A percentile compares a stretch with the other conserved stretches of the same genome.
These are phyloP conservation scores for Staurois parvus DNA, from an alignment of 2,797 vertebrate species.

Conservation along the genomic window DNA sequence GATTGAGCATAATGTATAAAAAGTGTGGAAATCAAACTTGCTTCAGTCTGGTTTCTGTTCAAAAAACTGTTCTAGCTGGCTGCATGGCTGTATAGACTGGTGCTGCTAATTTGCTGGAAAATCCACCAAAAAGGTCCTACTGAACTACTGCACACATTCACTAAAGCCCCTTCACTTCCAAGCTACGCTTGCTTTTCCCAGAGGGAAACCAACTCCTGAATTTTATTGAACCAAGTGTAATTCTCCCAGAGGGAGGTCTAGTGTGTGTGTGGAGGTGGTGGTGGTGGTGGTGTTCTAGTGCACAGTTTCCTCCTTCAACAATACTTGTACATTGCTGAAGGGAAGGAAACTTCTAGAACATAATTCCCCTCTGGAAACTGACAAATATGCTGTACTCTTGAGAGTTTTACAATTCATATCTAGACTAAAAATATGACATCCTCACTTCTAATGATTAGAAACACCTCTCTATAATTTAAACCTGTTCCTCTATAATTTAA, in stretches of 20 bases:
- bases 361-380: not conserved
- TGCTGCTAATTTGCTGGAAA: too few species aligned
- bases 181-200: not conserved
- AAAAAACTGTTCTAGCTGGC: too few species aligned
- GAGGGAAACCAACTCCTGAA: not conserved
- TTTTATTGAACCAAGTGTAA: constrained; percentile 13
- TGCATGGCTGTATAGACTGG: too few species aligned
- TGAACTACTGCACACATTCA: not conserved
- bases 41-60: too few species aligned
- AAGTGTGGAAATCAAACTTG: too few species aligned
- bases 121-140: too few species aligned
- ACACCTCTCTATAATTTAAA: not conserved
- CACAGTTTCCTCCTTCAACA: not conserved
- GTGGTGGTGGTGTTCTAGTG: too few species aligned
- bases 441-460: not conserved
- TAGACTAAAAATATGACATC: not conserved
- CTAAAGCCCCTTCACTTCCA: not conserved
- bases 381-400: not conserved
- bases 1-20: too few species aligned
- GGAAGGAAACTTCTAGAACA: not conserved
- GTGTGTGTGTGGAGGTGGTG: not conserved
- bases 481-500: not conserved
- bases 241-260: constrained; percentile 13
- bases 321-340: not conserved
- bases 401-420: not conserved